A percentile compares a stretch with the other conserved stretches of the same genome.
These are phyloP conservation scores for Dynastes hyllus DNA, from an alignment of 2,888 invertebrate species.

Conservation along the genomic window DNA sequence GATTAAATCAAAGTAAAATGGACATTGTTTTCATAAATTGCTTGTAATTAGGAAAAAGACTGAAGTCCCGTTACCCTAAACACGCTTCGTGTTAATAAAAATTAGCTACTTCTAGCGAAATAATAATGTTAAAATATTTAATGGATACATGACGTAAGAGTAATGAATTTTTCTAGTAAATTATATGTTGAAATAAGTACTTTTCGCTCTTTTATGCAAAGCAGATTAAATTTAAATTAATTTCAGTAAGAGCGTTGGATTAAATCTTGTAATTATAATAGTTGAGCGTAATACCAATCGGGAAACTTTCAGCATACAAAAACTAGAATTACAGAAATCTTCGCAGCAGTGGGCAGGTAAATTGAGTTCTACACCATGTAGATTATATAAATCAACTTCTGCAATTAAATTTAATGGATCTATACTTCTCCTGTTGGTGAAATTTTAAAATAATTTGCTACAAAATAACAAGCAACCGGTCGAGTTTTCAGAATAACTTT, in stretches of 20 bases:
- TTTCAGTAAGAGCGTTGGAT: too few relatives aligned
- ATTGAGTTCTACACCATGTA: slow-evolving; percentile 16
- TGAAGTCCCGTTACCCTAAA: not conserved
- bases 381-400: slow-evolving; percentile 40
- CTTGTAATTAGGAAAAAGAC: slow-evolving; percentile 6
- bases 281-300: too few relatives aligned
- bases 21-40: slow-evolving; percentile 28
- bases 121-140: slow-evolving; percentile 1
- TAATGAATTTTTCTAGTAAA: not conserved
- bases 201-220: too few relatives aligned
- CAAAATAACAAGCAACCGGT: slow-evolving; percentile 38
- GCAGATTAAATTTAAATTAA: too few relatives aligned
- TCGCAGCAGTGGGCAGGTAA: not conserved
- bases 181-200: not conserved
- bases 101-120: not conserved
- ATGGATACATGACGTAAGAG: not conserved
- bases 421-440: slow-evolving; percentile 41
- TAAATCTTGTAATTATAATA: too few relatives aligned
- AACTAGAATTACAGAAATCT: slow-evolving; percentile 23
- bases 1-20: slow-evolving; percentile 17
- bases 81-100: slow-evolving; percentile 2
- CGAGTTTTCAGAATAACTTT: slow-evolving; percentile 38
- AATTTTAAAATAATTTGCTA: slow-evolving; percentile 47
- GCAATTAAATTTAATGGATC: slow-evolving; percentile 50
- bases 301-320: too few relatives aligned